phyloP scores from a whole-genome alignment of 2,797 vertebrate genomes.

The Tenualosa ilisha region DNA sequence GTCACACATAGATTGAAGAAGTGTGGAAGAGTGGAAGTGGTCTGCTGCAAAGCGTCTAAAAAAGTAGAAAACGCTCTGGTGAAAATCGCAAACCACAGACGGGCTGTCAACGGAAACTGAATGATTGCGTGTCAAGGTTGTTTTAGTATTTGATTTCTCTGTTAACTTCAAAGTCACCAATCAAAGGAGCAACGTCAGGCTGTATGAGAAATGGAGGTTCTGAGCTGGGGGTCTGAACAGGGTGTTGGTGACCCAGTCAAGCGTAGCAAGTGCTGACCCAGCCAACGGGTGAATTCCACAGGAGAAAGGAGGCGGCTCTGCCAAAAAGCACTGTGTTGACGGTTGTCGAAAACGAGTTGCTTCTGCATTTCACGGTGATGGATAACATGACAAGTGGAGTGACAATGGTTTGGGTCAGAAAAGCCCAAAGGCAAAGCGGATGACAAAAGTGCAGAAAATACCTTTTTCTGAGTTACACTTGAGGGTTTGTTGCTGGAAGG shows the following conservation, averaged over 20 bases:
- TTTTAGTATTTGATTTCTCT: conserved; percentile 28
- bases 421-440: conserved; percentile 32
- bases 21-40: not conserved
- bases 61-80: not conserved
- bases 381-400: conserved; percentile 42
- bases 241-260: conserved; percentile 21
- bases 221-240: conserved; percentile 44
- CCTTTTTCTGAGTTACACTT: conserved; percentile 20
- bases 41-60: not conserved
- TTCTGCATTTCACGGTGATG: conserved; percentile 33
- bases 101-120: conserved; percentile 29
- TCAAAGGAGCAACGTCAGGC: conserved; percentile 16
- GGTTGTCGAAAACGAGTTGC: not conserved
- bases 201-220: conserved; percentile 37
- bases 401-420: conserved; percentile 32
- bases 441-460: conserved; percentile 28
- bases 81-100: not conserved
- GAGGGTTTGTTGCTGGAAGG: not conserved
- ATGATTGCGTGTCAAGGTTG: conserved; percentile 29
- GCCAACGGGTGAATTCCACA: conserved; percentile 25
- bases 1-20: not conserved
- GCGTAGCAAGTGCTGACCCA: conserved; percentile 31
- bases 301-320: conserved; percentile 28
- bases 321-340: conserved; percentile 19
- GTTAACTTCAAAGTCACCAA: conserved; percentile 44